Conservation (phyloP, 2,113 vertebrate genomes). For the Noturus placidus region DNA sequence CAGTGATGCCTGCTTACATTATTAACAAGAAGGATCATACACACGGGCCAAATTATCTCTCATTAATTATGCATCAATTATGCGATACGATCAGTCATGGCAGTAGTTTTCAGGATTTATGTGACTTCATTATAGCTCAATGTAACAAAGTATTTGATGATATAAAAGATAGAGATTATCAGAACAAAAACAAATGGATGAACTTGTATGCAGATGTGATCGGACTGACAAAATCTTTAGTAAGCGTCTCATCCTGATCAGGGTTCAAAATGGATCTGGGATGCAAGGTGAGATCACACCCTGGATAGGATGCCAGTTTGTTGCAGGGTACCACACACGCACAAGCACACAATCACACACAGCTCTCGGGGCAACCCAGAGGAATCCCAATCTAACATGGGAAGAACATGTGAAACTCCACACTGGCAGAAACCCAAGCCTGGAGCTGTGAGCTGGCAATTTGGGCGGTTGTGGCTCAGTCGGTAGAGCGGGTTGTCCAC, state of each 20-base stretch:
- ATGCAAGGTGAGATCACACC: not conserved
- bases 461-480: too few species aligned
- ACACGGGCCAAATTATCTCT: constrained; percentile 43
- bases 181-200: not conserved
- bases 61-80: constrained; percentile 52
- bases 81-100: not conserved
- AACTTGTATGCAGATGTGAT: not conserved
- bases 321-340: not conserved
- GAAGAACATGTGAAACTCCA: not conserved
- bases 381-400: not conserved
- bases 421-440: not conserved
- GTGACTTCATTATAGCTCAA: not conserved
- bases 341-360: not conserved
- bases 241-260: not conserved
- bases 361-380: not conserved
- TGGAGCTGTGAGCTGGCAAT: not conserved
- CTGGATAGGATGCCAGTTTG: not conserved
- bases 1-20: constrained; percentile 59
- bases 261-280: not conserved
- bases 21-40: constrained; percentile 61
- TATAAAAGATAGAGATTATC: not conserved
- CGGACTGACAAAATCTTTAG: not conserved
- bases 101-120: not conserved
- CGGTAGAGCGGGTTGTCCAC: too few species aligned
- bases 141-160: not conserved